These are phyloP conservation scores for Callyntrura sp. DNA, from an alignment of 2,888 invertebrate species.

Conservation along the genomic window DNA sequence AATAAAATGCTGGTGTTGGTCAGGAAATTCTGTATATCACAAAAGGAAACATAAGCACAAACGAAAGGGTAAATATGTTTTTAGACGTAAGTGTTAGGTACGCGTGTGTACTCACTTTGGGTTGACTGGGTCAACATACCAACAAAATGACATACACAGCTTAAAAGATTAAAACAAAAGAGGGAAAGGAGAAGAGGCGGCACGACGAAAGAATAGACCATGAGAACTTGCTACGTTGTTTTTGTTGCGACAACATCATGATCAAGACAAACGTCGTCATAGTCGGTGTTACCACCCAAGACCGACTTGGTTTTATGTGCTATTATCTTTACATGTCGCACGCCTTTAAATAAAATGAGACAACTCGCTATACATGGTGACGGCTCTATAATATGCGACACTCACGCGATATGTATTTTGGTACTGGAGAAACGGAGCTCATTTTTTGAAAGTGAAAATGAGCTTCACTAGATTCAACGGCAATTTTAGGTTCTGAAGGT, in stretches of 20 bases:
- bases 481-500: not conserved
- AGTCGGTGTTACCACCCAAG: not conserved
- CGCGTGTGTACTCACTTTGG: not conserved
- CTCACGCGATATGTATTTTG: not conserved
- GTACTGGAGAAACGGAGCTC: not conserved
- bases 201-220: constrained; percentile 29
- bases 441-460: not conserved
- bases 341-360: not conserved
- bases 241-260: constrained; percentile 31
- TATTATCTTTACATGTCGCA: not conserved
- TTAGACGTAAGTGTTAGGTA: not conserved
- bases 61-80: not conserved
- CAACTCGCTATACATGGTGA: too few relatives aligned
- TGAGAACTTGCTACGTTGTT: constrained; percentile 3
- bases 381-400: not conserved
- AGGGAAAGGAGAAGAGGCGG: not conserved
- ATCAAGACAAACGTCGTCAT: not conserved
- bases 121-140: constrained; percentile 13
- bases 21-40: not conserved
- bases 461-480: not conserved
- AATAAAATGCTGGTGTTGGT: constrained; percentile 33
- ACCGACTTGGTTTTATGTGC: constrained; percentile 13
- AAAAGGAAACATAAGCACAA: not conserved
- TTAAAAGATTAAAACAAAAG: constrained; percentile 66
- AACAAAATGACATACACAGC: constrained; percentile 47